Conservation (phyloP, 1,140 invertebrate genomes). For the Araneus ventricosus region DNA sequence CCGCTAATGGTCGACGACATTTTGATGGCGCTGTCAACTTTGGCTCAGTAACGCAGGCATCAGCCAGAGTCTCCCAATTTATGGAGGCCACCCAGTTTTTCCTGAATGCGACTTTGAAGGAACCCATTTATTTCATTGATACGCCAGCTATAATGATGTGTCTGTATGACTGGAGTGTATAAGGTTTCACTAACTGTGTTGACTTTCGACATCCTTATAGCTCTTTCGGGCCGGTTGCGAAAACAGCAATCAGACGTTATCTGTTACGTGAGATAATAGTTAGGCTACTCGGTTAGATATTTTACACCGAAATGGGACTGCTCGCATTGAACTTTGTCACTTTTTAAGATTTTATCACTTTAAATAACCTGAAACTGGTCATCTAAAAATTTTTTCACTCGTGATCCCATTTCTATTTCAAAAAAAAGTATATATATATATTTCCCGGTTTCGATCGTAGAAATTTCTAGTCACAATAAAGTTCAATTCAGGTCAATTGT, state of each 20-base stretch:
- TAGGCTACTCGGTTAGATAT: not conserved
- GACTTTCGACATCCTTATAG: slow-evolving; percentile 25
- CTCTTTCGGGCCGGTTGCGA: not conserved
- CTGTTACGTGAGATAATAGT: not conserved
- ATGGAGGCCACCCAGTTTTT: slow-evolving; percentile 35
- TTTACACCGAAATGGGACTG: not conserved
- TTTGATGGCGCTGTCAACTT: slow-evolving; percentile 36
- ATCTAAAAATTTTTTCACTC: no score
- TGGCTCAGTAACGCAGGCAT: not conserved
- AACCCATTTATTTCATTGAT: slow-evolving; percentile 40
- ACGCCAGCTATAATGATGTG: slow-evolving; percentile 14
- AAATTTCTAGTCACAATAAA: no score
- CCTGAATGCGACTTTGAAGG: not conserved
- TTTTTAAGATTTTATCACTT: not conserved
- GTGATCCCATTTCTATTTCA: not conserved
- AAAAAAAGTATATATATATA: not conserved
- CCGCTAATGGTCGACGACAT: slow-evolving; percentile 52
- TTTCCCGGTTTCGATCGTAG: not conserved
- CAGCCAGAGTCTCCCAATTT: not conserved
- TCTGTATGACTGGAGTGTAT: slow-evolving; percentile 11
- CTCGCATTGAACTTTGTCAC: not conserved
- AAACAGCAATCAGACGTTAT: not conserved
- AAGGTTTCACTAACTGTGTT: not conserved
- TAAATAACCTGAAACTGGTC: no score
- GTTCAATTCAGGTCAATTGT: no score